Percentiles rank a stretch among this genome's conserved stretches.
phyloP scores from a whole-genome alignment of 1,140 invertebrate species.

The Macrobrachium rosenbergii region DNA sequence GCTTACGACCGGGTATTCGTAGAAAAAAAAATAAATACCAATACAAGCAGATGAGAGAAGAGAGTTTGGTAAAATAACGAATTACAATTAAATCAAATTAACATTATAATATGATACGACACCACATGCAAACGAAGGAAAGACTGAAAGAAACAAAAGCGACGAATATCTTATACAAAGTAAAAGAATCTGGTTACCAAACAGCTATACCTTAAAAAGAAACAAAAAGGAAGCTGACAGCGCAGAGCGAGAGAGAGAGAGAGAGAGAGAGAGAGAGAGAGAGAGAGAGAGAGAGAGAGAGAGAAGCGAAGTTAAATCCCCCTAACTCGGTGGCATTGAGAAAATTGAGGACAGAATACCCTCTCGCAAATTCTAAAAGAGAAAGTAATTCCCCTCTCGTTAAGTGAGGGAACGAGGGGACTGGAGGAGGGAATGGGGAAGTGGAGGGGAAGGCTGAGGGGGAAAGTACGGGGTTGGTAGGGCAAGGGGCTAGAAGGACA shows the following conservation, averaged over 20 bases:
- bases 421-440: background rate
- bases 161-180: background rate
- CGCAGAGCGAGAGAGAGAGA: conserved; percentile 13
- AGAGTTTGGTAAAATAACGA: too few species aligned
- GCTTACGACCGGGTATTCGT: too few species aligned
- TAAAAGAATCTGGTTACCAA: too few species aligned
- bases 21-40: too few species aligned
- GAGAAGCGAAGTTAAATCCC: background rate
- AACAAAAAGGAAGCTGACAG: background rate
- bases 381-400: background rate
- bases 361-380: too few species aligned
- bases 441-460: background rate
- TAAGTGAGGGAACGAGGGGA: background rate
- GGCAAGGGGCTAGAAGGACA: background rate
- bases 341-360: too few species aligned
- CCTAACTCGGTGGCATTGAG: background rate
- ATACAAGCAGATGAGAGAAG: too few species aligned
- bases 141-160: background rate
- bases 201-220: background rate
- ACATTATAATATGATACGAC: too few species aligned
- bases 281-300: conserved; percentile 35
- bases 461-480: background rate
- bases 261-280: conserved; percentile 37
- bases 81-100: too few species aligned
- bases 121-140: too few species aligned